These are phyloP conservation scores for Drepanosiphum platanoidis DNA, from an alignment of 2,888 invertebrate genomes.

Conservation along the genomic window DNA sequence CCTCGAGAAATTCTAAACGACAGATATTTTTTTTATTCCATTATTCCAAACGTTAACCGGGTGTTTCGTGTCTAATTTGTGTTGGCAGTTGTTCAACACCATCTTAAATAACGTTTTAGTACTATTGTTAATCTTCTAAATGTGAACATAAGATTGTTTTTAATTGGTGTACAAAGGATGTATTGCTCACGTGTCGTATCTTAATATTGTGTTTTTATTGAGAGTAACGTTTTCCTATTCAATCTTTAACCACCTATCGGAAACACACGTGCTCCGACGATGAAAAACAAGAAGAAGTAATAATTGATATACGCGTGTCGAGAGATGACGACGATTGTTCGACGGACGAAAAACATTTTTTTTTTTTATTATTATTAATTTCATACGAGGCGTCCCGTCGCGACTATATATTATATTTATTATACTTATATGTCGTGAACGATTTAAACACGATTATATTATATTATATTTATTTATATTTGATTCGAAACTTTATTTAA, in stretches of 20 bases:
- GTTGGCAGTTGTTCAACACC: conserved; percentile 46
- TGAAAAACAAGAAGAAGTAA: no score
- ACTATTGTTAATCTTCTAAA: conserved; percentile 24
- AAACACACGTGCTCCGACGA: no score
- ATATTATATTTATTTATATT: background rate
- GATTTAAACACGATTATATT: no score
- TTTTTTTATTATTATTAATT: background rate
- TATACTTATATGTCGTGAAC: no score
- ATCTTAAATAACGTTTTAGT: conserved; percentile 13
- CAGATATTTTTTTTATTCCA: conserved; percentile 5
- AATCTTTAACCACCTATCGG: no score
- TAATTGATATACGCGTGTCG: no score
- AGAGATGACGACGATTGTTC: no score
- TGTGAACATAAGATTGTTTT: conserved; percentile 2
- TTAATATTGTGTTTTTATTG: no score
- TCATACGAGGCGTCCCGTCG: no score
- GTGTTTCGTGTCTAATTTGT: conserved; percentile 46
- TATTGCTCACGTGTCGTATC: background rate
- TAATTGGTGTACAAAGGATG: background rate
- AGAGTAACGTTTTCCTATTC: background rate
- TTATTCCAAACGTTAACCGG: conserved; percentile 25
- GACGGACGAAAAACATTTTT: no score
- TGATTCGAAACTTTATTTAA: background rate
- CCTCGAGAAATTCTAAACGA: conserved; percentile 5
- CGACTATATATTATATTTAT: no score